phyloP scores from a whole-genome alignment of 2,797 vertebrate genomes.

The Hipposideros larvatus region DNA sequence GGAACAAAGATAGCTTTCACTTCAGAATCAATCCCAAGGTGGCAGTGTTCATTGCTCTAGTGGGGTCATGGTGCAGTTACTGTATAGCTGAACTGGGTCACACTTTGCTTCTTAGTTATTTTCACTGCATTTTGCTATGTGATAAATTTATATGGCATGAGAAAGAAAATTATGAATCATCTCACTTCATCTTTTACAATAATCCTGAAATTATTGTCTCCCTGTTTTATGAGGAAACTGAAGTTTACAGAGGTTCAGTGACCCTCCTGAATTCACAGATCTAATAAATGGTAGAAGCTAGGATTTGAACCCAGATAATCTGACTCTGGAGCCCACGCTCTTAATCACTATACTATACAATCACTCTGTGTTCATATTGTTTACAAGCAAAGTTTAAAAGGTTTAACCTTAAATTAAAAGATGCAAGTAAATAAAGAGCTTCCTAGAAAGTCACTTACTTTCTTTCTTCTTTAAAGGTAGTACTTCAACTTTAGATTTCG shows the following conservation, averaged over 20 bases:
- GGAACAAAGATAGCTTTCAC: not conserved
- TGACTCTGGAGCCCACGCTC: not conserved
- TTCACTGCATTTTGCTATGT: constrained; percentile 15
- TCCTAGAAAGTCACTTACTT: constrained; percentile 28
- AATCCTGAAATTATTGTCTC: constrained; percentile 39
- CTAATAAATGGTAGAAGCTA: not conserved
- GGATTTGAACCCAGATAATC: constrained; percentile 28
- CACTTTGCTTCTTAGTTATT: not conserved
- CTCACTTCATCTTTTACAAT: constrained; percentile 53
- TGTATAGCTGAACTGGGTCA: not conserved
- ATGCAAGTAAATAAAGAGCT: constrained; percentile 44
- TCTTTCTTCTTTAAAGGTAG: constrained; percentile 45
- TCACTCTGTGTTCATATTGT: constrained; percentile 16
- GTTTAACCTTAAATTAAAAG: constrained; percentile 40
- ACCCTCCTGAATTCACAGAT: constrained; percentile 1
- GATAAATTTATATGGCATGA: not conserved
- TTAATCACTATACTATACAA: constrained; percentile 10
- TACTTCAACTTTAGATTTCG: constrained; percentile 54
- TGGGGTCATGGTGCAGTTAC: not conserved
- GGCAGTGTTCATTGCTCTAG: not conserved
- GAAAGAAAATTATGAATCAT: constrained; percentile 30
- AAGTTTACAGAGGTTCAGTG: constrained; percentile 25
- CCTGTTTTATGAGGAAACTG: constrained; percentile 21
- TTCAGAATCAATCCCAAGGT: not conserved
- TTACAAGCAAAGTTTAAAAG: constrained; percentile 17